Evolutionary conservation across 2,113 vertebrate species (phyloP), one percentile per base, ranked within the genome.

Genomic region (Rhabdornis inornatus): DNA sequence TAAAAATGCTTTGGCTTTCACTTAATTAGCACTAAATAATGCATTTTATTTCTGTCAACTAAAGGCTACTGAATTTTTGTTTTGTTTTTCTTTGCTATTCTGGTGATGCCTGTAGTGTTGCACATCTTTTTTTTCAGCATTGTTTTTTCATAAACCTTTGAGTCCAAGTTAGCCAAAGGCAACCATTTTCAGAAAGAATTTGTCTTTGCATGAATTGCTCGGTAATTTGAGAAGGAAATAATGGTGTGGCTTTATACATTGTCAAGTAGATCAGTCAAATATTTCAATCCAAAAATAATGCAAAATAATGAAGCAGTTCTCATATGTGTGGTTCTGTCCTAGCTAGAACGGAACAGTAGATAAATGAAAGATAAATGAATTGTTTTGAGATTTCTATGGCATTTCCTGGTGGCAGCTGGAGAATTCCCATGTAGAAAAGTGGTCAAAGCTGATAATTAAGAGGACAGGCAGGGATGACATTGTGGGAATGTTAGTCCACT

Each of bases 81-180:
- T 87, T 66, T 70, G 28, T 94, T 95, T 96, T 35, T 56, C 22
- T 85, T 94, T 84, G 59, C 74, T 63, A 39, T 61, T 4, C 55
- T 65, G 89, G 65, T 52, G 30, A 81, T 91, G 47, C 66, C 30
- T 57, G 8, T 65, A 50, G 11, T 47, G 8, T 22, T 81, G 40
- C 72, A 66, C 6, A 39, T 72, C 60, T 74, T 6, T 15, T 39
- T 76, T 71, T 77, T 20, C 17, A 12, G 13, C 39, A 8, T 28
- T 57, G 31, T 61, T 76, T 94, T 89, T 88, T 76, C 13, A 64
- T 18, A n/a, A 37, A 39, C 31, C 39, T 71, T 44, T 52, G 30
- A 60, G 50, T 81, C 44, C 45, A 42, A 5, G 1, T 66, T 65
- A 89, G 66, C 53, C 37, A 44, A 86, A 75, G 30, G 4, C 33